Percentiles rank a stretch among this genome's conserved stretches.
Evolutionary conservation across 2,797 vertebrate genomes (phyloP).

Genomic region (Nannoperca australis): DNA sequence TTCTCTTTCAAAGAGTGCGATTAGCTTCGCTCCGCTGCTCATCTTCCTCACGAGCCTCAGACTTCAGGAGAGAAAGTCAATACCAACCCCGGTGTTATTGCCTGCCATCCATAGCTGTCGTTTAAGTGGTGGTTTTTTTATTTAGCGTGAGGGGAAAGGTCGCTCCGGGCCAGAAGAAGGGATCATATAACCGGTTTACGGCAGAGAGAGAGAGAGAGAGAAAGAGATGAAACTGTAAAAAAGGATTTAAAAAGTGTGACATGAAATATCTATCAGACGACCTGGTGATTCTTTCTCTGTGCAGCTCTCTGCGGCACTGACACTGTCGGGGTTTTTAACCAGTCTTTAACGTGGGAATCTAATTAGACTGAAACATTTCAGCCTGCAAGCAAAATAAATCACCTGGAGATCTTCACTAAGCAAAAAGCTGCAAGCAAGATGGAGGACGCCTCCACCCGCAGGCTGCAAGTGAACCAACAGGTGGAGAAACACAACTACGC

Average conservation of each 20-base stretch:
- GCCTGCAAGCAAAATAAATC: too few relatives aligned
- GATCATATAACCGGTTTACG: neutral
- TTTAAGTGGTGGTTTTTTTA: slow-evolving; percentile 17
- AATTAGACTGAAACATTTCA: too few relatives aligned
- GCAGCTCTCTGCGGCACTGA: neutral
- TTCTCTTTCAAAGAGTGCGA: neutral
- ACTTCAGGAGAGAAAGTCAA: slow-evolving; percentile 50
- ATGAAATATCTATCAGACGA: neutral
- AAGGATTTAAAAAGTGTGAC: neutral
- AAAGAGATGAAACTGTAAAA: neutral
- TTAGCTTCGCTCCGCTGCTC: slow-evolving; percentile 40
- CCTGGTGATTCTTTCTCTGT: neutral
- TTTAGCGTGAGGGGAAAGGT: slow-evolving; percentile 1
- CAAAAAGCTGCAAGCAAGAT: too few relatives aligned
- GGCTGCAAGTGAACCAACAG: too few relatives aligned
- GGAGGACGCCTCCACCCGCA: too few relatives aligned
- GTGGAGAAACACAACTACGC: too few relatives aligned
- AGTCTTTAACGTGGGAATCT: too few relatives aligned
- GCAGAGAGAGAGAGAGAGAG: neutral
- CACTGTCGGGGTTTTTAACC: neutral
- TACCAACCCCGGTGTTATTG: slow-evolving; percentile 19
- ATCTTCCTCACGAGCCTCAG: slow-evolving; percentile 34
- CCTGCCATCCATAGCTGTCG: slow-evolving; percentile 36
- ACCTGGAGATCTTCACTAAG: too few relatives aligned
- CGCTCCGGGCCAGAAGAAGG: neutral